Evolutionary conservation across 2,888 invertebrate species (phyloP).

Genomic region (Caenorhabditis sp.): DNA sequence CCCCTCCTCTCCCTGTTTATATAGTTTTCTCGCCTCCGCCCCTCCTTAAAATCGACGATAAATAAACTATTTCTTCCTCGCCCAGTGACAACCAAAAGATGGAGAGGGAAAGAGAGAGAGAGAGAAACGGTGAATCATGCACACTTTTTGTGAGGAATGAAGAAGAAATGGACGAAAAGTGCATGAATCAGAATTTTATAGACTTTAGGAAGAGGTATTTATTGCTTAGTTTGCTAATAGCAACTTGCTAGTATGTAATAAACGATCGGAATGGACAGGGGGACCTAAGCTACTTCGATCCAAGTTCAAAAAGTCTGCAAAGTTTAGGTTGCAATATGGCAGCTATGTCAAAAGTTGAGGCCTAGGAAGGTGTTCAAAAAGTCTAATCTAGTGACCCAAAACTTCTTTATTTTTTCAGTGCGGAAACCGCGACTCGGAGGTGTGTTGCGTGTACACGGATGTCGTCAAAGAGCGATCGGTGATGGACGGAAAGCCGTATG

Average conservation of each 20-base stretch:
- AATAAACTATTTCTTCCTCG: not conserved
- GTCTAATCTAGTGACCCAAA: not conserved
- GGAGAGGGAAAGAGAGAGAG: too few species aligned
- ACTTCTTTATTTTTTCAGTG: slow-evolving; percentile 57
- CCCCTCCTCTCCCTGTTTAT: not conserved
- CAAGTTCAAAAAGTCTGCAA: too few species aligned
- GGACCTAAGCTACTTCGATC: too few species aligned
- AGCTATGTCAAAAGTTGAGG: too few species aligned
- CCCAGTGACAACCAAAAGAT: too few species aligned
- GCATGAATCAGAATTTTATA: too few species aligned
- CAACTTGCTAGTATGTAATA: too few species aligned
- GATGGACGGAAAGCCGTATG: slow-evolving; percentile 88
- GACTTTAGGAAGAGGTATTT: too few species aligned
- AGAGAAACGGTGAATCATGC: slow-evolving; percentile 15
- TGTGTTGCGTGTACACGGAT: slow-evolving; percentile 87
- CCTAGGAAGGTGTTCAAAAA: too few species aligned
- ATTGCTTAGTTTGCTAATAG: too few species aligned
- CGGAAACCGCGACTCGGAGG: slow-evolving; percentile 93
- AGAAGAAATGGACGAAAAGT: not conserved
- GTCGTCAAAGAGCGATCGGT: slow-evolving; percentile 83
- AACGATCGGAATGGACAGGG: too few species aligned
- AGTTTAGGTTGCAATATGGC: too few species aligned
- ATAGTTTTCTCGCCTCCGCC: not conserved
- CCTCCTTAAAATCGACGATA: not conserved
- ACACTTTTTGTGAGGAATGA: not conserved